Conservation (phyloP, 2,797 vertebrate genomes). For the Chaetophractus vellerosus region DNA sequence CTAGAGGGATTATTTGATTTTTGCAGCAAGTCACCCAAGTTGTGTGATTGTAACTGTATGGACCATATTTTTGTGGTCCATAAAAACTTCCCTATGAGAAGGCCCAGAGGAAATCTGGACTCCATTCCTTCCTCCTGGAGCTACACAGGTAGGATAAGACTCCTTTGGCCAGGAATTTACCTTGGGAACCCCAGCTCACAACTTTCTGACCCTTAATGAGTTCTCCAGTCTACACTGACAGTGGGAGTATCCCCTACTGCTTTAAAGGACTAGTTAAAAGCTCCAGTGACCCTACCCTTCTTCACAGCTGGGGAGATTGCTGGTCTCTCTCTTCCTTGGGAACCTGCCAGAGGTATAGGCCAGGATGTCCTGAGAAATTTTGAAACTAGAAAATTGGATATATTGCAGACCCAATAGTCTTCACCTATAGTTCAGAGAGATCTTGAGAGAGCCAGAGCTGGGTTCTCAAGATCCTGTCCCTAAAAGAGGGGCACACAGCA, state of each 20-base stretch:
- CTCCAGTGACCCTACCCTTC: background rate
- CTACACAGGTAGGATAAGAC: background rate
- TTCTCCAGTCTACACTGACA: background rate
- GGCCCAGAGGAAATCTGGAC: background rate
- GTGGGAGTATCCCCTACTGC: background rate
- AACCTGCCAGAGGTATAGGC: background rate
- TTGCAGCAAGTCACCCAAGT: background rate
- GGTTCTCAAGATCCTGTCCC: background rate
- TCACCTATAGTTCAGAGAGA: background rate
- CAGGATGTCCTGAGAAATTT: background rate
- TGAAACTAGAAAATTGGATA: background rate
- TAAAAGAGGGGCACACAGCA: constrained; percentile 4
- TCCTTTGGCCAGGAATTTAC: background rate
- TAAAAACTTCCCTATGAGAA: background rate
- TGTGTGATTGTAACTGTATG: background rate
- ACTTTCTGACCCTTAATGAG: background rate
- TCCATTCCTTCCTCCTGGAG: background rate
- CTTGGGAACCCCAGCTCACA: background rate
- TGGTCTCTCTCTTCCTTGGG: background rate
- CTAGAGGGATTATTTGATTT: background rate
- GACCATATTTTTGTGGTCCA: background rate
- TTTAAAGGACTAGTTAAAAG: background rate
- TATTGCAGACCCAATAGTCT: background rate
- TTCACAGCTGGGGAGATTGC: background rate
- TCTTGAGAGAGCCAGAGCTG: background rate